phyloP scores from a whole-genome alignment of 35 echinoderm and acorn worm species.

The Anneissia japonica region DNA sequence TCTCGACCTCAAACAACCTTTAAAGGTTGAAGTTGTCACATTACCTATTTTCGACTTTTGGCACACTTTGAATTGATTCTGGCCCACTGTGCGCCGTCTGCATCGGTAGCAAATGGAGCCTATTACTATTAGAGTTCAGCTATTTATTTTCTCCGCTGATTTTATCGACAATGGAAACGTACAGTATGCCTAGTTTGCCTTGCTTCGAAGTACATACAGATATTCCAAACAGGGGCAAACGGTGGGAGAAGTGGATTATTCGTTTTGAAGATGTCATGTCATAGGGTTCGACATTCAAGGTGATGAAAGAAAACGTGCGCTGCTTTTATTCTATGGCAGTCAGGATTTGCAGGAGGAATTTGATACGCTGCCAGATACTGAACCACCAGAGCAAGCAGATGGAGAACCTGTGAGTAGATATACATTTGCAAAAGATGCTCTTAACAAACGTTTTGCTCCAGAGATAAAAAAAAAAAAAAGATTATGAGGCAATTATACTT shows the following conservation, averaged over 20 bases:
- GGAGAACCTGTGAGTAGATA: constrained; percentile 22
- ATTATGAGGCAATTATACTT: constrained; percentile 60
- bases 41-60: too few relatives aligned
- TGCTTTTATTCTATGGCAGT: constrained; percentile 47
- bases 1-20: too few relatives aligned
- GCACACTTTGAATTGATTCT: too few relatives aligned
- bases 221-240: background rate
- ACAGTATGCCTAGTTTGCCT: constrained; percentile 23
- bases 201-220: constrained; percentile 46
- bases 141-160: too few relatives aligned
- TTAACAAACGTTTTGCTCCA: constrained; percentile 22
- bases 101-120: too few relatives aligned
- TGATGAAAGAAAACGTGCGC: constrained; percentile 30
- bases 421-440: background rate
- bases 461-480: constrained; percentile 26
- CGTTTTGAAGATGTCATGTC: constrained; percentile 49
- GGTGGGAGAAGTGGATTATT: constrained; percentile 39
- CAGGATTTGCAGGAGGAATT: constrained; percentile 25
- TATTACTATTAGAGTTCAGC: too few relatives aligned
- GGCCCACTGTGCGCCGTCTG: too few relatives aligned
- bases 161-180: too few relatives aligned
- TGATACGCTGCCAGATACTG: background rate
- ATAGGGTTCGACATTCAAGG: constrained; percentile 48
- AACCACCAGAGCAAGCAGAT: too few relatives aligned
- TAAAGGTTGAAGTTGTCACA: too few relatives aligned